Percentiles rank a stretch among this genome's conserved stretches.
These are phyloP conservation scores for Varanus salvator DNA, from an alignment of 2,113 vertebrate species.

Conservation along the genomic window DNA sequence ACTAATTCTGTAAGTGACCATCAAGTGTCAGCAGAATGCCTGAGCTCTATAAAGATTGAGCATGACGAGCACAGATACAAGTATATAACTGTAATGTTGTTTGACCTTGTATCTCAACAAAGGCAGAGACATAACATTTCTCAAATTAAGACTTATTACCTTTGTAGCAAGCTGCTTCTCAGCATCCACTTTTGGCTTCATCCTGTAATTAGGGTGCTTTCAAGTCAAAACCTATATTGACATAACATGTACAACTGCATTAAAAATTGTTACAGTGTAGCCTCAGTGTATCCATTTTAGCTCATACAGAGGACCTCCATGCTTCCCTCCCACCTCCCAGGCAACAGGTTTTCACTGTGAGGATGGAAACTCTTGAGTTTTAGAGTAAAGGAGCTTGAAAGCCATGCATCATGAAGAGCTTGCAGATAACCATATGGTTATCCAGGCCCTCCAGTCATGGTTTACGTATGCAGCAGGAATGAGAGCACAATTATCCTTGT, in stretches of 20 bases:
- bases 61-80: neutral
- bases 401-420: neutral
- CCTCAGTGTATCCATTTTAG: neutral
- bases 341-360: neutral
- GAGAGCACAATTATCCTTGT: too few species aligned
- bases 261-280: neutral
- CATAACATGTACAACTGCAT: neutral
- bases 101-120: neutral
- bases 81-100: neutral
- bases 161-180: constrained; percentile 73
- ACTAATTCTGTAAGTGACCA: neutral
- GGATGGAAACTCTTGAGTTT: neutral
- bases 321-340: neutral
- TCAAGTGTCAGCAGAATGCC: neutral
- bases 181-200: constrained; percentile 68
- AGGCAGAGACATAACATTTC: neutral
- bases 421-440: neutral
- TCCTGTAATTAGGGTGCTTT: constrained; percentile 64
- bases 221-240: neutral
- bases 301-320: neutral
- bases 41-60: neutral
- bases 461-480: too few species aligned
- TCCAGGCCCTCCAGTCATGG: neutral
- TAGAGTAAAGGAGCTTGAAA: neutral
- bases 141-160: constrained; percentile 68